Conservation (phyloP, 2,888 invertebrate genomes). For the Thereva unica region DNA sequence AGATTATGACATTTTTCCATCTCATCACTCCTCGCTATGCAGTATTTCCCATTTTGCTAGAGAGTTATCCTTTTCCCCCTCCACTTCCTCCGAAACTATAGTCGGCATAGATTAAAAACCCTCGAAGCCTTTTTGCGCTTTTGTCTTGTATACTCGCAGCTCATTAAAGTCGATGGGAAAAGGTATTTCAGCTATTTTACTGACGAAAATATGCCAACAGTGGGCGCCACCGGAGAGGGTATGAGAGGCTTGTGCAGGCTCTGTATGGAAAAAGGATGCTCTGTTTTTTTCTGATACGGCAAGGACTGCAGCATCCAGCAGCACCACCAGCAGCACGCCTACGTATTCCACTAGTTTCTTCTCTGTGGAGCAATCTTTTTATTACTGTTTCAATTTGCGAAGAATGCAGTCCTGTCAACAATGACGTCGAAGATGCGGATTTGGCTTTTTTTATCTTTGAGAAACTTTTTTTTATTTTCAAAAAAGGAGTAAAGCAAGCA, state of each 20-base stretch:
- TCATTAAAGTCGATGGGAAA: constrained; percentile 35
- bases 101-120: constrained; percentile 40
- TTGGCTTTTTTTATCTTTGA: no score
- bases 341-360: no score
- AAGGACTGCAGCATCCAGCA: no score
- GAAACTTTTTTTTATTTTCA: no score
- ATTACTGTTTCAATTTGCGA: no score
- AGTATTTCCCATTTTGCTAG: constrained; percentile 3
- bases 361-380: no score
- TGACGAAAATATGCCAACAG: constrained; percentile 29
- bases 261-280: background rate
- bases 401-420: no score
- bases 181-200: constrained; percentile 21
- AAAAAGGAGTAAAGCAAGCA: no score
- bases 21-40: constrained; percentile 26
- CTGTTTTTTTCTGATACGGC: background rate
- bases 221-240: background rate
- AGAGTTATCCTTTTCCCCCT: background rate
- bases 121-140: constrained; percentile 37
- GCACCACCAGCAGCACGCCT: background rate
- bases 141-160: constrained; percentile 23
- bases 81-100: constrained; percentile 12
- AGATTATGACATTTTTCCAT: constrained; percentile 31
- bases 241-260: background rate
- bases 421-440: no score